Percentiles rank a stretch among this genome's conserved stretches.
Evolutionary conservation across 2,888 invertebrate species (phyloP).

Genomic region (Hymenopus coronatus): DNA sequence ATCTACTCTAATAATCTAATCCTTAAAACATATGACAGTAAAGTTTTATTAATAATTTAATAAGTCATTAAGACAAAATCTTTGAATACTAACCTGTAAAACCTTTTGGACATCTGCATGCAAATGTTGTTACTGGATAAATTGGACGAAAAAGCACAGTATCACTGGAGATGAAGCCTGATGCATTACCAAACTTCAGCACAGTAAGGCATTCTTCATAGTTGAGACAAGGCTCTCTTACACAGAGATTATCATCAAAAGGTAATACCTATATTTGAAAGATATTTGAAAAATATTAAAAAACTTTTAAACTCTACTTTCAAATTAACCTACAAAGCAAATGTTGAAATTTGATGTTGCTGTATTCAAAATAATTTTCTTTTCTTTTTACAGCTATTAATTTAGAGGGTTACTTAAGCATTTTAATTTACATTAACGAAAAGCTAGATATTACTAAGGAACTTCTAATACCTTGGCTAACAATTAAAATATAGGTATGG

Average conservation of each 20-base stretch:
- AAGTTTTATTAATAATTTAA: no score
- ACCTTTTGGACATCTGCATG: conserved; percentile 86
- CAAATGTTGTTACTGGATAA: conserved; percentile 90
- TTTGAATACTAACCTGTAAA: conserved; percentile 66
- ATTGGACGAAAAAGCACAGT: conserved; percentile 91
- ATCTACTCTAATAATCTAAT: no score
- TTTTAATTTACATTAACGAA: no score
- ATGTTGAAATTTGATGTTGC: no score
- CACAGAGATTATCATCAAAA: conserved; percentile 95
- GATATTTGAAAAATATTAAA: neutral
- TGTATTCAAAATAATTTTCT: no score
- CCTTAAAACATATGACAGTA: no score
- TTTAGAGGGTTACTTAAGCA: no score
- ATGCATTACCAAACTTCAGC: conserved; percentile 88
- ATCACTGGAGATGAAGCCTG: conserved; percentile 83
- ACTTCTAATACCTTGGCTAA: no score
- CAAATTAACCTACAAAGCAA: no score
- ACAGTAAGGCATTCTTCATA: conserved; percentile 90
- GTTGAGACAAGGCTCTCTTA: conserved; percentile 91
- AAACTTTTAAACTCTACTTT: neutral
- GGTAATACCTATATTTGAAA: conserved; percentile 67
- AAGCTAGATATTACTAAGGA: no score
- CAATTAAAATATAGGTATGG: no score
- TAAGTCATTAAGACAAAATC: neutral
- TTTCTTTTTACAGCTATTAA: no score